Base-by-base conservation (phyloP, 2,888 invertebrate genomes). In the Andrena fulva region DNA sequence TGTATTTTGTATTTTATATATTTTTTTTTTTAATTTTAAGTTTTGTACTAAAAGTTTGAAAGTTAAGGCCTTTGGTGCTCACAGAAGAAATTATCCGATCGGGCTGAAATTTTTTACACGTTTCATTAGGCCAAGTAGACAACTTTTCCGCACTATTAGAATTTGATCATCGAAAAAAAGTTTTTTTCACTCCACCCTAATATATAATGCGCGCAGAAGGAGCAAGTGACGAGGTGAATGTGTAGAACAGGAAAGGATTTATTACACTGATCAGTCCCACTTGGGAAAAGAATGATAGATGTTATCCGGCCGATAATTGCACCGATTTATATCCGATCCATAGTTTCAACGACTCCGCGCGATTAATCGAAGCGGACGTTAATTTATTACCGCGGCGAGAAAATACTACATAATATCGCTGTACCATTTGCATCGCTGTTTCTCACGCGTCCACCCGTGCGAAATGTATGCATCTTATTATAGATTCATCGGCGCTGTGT, bases 261-360 rank as follows among this genome's bases (percentile, higher is more conserved):
- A 52, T 74, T 67, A 54, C 8, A 62, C 3, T 20, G 20, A 56
- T 63, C 35, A 54, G 60, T 24, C 60, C 33, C 31, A 56, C 20
- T 68, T 56, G n/a, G 12, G 7, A 35, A 75, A 68, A 56, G 50
- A 27, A 20, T 48, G 42, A 69, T 50, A 69, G 10, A 75, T 56
- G 66, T 74, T 74, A 78, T 68, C 62, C 62, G 54, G 54, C 54
- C 16, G 48, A 75, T 76, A 76, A 79, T 79, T 24, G 35, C 33
- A 50, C 24, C 33, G 67, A 72, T 79, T 68, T 67, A 35, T 60
- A 67, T 68, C 12, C 8, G 29, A 73, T 33, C 29, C n/a, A 54
- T 29, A 42, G 7, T 8, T 20, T 24, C 33, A 31, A 68, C 42
- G 1, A 31, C 16, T 64, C 2, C 12, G 12, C n/a, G 12, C 10